phyloP scores from a whole-genome alignment of 2,797 vertebrate species.

The Macropus fuliginosus region DNA sequence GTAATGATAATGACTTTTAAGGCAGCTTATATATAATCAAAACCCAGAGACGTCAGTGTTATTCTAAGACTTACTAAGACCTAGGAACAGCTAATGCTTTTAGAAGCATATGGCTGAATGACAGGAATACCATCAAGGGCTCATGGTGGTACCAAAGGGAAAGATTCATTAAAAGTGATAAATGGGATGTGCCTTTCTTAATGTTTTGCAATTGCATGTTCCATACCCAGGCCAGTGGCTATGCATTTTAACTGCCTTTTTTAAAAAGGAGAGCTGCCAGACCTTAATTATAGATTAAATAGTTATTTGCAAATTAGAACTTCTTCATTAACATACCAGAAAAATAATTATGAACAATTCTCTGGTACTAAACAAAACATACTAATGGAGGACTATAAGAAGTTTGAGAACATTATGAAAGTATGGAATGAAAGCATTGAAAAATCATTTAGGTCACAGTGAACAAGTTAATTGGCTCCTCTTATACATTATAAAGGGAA shows the following conservation, averaged over 20 bases:
- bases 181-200: constrained; percentile 77
- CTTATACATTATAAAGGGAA: constrained; percentile 40
- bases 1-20: constrained; percentile 76
- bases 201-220: constrained; percentile 74
- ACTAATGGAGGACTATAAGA: constrained; percentile 19
- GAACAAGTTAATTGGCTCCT: not conserved
- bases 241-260: constrained; percentile 76
- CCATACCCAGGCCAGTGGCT: constrained; percentile 66
- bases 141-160: constrained; percentile 77
- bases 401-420: constrained; percentile 55
- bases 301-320: constrained; percentile 77
- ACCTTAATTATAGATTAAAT: constrained; percentile 79
- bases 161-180: constrained; percentile 85
- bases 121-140: constrained; percentile 82
- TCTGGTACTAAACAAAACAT: constrained; percentile 54
- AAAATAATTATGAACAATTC: constrained; percentile 70
- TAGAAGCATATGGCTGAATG: constrained; percentile 83
- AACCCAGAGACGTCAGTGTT: constrained; percentile 78
- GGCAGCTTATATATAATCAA: constrained; percentile 77
- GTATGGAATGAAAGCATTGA: not conserved
- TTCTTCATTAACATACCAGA: constrained; percentile 76
- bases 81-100: constrained; percentile 84
- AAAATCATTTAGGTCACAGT: not conserved
- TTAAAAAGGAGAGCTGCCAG: constrained; percentile 75
- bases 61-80: constrained; percentile 65